Conservation (phyloP, 2,113 vertebrate genomes). For the Sula dactylatra region DNA sequence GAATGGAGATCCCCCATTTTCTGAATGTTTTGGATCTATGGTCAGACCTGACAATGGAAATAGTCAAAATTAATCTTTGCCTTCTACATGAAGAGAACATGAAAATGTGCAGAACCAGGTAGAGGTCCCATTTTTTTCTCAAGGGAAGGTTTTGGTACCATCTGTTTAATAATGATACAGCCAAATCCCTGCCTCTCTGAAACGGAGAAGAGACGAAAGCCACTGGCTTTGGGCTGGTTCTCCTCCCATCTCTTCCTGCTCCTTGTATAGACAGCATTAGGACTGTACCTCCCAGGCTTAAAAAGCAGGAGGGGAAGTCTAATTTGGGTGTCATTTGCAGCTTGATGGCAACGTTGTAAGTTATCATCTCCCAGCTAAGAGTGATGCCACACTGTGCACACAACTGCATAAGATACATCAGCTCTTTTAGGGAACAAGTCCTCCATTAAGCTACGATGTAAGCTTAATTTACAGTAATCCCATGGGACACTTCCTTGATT, state of each 20-base stretch:
- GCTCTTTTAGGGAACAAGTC: background rate
- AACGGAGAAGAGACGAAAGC: background rate
- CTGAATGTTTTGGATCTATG: background rate
- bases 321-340: background rate
- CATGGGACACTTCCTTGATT: background rate
- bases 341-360: background rate
- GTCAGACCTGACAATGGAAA: background rate
- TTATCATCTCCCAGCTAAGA: background rate
- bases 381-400: background rate
- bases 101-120: background rate
- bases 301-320: background rate
- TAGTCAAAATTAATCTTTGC: background rate
- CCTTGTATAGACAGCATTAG: background rate
- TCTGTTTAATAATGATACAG: background rate
- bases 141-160: background rate
- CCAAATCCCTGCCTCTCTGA: background rate
- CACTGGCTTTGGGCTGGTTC: background rate
- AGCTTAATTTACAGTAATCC: background rate
- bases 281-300: background rate
- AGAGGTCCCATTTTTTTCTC: background rate
- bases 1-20: background rate
- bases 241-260: background rate
- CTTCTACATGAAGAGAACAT: background rate
- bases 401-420: background rate
- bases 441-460: background rate